Conservation (phyloP, 2,888 invertebrate genomes). For the Cantharis nigra region DNA sequence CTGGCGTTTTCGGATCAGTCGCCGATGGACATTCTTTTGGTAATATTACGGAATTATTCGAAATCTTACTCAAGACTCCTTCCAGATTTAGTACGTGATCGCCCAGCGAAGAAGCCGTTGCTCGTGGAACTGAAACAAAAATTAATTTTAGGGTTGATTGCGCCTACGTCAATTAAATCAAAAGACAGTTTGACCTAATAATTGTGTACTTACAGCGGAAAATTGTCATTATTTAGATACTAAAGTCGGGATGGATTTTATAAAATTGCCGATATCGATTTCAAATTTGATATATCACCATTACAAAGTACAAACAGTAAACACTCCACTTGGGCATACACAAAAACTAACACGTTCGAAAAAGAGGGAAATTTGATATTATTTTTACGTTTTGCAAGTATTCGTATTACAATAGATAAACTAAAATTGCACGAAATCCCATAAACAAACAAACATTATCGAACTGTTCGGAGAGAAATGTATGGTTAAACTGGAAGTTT, state of each 20-base stretch:
- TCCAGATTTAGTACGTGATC: no score
- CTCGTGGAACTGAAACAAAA: not conserved
- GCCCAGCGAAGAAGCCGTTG: no score
- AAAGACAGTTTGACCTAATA: not conserved
- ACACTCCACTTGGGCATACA: not conserved
- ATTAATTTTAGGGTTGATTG: not conserved
- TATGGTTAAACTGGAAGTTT: slow-evolving; percentile 36
- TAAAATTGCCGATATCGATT: not conserved
- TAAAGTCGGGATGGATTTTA: not conserved
- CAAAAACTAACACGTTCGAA: not conserved
- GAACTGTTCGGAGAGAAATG: slow-evolving; percentile 34
- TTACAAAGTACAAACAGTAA: not conserved
- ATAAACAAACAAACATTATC: slow-evolving; percentile 4
- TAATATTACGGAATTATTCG: no score
- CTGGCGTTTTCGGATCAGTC: no score
- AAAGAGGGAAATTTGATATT: not conserved
- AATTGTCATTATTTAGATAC: not conserved
- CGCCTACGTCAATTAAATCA: not conserved
- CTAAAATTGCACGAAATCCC: not conserved
- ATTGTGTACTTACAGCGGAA: not conserved
- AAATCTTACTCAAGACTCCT: no score
- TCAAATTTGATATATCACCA: not conserved
- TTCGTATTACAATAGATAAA: not conserved
- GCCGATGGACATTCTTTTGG: no score
- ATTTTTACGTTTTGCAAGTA: not conserved